A percentile compares a stretch with the other conserved stretches of the same genome.
Evolutionary conservation across 2,888 invertebrate species (phyloP).

Genomic region (Eilema caniola): DNA sequence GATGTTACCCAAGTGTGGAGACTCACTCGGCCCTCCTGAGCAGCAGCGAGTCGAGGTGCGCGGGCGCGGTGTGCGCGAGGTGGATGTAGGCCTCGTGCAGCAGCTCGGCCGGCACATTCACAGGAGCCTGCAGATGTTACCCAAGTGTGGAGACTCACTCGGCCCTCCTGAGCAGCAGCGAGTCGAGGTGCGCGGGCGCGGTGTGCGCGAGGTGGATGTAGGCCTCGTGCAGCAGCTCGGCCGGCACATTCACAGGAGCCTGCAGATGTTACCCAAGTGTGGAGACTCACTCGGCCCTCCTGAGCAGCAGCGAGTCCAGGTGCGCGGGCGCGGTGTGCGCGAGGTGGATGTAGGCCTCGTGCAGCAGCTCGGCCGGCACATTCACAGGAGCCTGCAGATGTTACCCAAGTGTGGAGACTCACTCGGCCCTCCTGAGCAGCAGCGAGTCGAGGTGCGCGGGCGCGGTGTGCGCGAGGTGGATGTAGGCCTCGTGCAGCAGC

Average conservation of each 20-base stretch:
- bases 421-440: slow-evolving; percentile 84
- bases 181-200: slow-evolving; percentile 93
- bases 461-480: slow-evolving; percentile 94
- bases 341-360: too few relatives aligned
- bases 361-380: too few relatives aligned
- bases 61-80: slow-evolving; percentile 94
- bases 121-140: slow-evolving; percentile 43
- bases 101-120: slow-evolving; percentile 91
- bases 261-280: too few relatives aligned
- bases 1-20: too few relatives aligned
- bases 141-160: slow-evolving; percentile 69
- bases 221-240: slow-evolving; percentile 94
- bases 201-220: slow-evolving; percentile 95
- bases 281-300: too few relatives aligned
- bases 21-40: slow-evolving; percentile 84
- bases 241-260: slow-evolving; percentile 89
- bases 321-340: too few relatives aligned
- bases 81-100: slow-evolving; percentile 95
- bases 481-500: slow-evolving; percentile 94
- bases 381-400: too few relatives aligned
- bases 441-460: slow-evolving; percentile 93
- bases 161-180: slow-evolving; percentile 84
- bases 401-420: slow-evolving; percentile 54
- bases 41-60: slow-evolving; percentile 90
- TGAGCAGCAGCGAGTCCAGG: too few relatives aligned